Evolutionary conservation across 2,888 invertebrate species (phyloP), one percentile per base, ranked within the genome.

Genomic region (Frankliniella intonsa): DNA sequence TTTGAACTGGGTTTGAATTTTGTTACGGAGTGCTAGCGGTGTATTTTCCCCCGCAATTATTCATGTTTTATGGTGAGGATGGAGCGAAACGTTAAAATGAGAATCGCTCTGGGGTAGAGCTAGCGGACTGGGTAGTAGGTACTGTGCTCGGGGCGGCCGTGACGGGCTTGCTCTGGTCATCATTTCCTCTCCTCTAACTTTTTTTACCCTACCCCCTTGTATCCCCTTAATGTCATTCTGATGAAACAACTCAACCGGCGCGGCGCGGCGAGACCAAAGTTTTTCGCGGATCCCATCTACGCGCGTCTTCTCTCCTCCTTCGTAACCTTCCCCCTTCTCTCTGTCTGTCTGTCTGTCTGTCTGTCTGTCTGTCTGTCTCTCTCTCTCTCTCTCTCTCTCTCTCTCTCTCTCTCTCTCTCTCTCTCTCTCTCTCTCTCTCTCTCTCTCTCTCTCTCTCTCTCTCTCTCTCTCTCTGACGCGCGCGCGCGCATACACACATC

Each of bases 151-250:
- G 22, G 69, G 69, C 9, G 8, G 55, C 55, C 55, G 14, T 55
- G 65, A 19, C 19, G 69, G 69, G 69, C 69, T 69, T 69, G 69
- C 69, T 22, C 22, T 38, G 69, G 25, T 76, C 69, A 25, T 76
- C 69, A 76, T 25, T 76, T 25, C 69, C 69, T 12, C 69, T 25
- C 22, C 22, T 76, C 12, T 25, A 22, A 76, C 69, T 76, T 76
- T 76, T 76, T 76, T 25, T 55, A n/a, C n/a, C 25, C 69, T 25
- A 76, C 25, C 69, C 25, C 38, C 38, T 38, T 76, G 69, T 76
- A 76, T 76, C 69, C 69, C 69, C 69, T 76, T 76, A 76, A 76
- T 76, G 69, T 76, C 69, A 76, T 76, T 76, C 69, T 76, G 69
- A 76, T 76, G 69, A 76, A 76, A 76, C 69, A 76, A 76, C 69